phyloP scores from a whole-genome alignment of 2,113 vertebrate species.

The Pitta sordida region DNA sequence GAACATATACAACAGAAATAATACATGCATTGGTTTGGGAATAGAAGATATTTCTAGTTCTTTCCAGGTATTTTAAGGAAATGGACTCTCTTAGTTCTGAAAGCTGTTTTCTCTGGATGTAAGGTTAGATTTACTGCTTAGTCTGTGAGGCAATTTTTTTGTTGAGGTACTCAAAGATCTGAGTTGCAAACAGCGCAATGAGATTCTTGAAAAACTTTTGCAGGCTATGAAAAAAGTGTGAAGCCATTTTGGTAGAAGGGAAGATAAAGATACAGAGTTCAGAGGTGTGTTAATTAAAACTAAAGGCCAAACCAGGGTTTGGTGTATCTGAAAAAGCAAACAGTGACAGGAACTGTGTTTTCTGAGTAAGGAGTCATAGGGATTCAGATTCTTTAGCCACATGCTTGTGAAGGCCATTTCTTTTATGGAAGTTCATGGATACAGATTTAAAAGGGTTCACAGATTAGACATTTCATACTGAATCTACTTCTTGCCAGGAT shows the following conservation, averaged over 20 bases:
- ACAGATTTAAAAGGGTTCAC: background rate
- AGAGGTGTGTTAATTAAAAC: background rate
- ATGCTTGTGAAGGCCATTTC: background rate
- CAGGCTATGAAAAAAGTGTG: background rate
- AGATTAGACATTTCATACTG: background rate
- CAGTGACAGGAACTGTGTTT: no score
- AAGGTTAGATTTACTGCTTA: background rate
- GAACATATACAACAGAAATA: background rate
- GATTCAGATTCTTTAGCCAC: background rate
- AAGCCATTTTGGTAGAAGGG: background rate
- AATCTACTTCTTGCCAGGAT: background rate
- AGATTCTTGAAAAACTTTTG: background rate
- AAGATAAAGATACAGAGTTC: background rate
- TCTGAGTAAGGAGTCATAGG: background rate
- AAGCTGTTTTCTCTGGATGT: background rate
- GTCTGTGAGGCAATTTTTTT: background rate
- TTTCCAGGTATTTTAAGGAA: background rate
- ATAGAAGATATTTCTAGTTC: background rate
- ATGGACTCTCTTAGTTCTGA: background rate
- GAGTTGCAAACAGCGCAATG: background rate
- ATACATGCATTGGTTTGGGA: rapidly evolving
- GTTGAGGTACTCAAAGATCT: background rate
- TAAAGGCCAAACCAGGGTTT: background rate
- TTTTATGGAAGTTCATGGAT: background rate
- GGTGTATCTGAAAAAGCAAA: background rate